A percentile compares a stretch with the other conserved stretches of the same genome.
Evolutionary conservation across 2,888 invertebrate genomes (phyloP).

Genomic region (Tipula vernalis): DNA sequence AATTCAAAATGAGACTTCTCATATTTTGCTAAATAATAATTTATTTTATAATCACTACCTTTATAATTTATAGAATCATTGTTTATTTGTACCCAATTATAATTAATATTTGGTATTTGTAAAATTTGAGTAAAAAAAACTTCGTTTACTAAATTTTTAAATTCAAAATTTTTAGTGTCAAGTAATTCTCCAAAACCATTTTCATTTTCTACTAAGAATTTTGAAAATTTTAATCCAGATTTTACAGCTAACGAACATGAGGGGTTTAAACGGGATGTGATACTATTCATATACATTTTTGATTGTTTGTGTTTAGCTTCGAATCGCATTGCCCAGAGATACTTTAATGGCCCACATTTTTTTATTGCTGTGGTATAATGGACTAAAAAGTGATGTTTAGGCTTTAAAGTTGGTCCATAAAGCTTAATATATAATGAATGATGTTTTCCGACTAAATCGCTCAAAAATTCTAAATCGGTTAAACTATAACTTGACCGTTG

Average conservation of each 20-base stretch:
- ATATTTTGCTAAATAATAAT: not conserved
- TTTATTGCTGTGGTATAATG: not conserved
- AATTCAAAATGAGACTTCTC: not conserved
- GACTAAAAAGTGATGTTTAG: not conserved
- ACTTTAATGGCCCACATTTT: not conserved
- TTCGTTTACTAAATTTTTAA: not conserved
- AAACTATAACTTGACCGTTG: not conserved
- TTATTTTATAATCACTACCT: not conserved
- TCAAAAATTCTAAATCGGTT: not conserved
- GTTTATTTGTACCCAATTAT: not conserved
- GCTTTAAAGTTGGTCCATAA: not conserved
- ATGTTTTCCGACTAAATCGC: not conserved
- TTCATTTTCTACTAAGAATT: constrained; percentile 13
- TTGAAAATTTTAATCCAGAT: constrained; percentile 14
- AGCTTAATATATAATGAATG: not conserved
- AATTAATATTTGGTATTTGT: not conserved
- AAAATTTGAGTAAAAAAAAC: not conserved
- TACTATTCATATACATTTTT: not conserved
- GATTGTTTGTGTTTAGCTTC: not conserved
- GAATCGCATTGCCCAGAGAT: not conserved
- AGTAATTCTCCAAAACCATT: not conserved
- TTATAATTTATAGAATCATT: not conserved
- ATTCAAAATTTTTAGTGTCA: not conserved
- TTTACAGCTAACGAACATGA: constrained; percentile 14
- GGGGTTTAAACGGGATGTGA: constrained; percentile 12